Evolutionary conservation across 2,113 vertebrate genomes (phyloP).

Genomic region (Petroica traversi): DNA sequence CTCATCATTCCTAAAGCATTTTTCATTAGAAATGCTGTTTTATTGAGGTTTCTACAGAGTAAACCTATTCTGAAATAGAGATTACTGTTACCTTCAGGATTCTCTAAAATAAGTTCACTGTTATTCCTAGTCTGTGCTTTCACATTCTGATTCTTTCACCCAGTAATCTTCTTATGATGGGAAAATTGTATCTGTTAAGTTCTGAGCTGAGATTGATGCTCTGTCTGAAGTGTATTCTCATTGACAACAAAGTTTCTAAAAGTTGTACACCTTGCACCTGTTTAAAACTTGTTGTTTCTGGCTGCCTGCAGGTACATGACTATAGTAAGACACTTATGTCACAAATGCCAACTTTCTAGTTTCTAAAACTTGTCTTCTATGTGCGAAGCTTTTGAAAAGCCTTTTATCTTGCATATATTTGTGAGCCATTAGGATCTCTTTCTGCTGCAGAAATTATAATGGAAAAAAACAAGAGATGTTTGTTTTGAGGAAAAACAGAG

Average conservation of each 20-base stretch:
- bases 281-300: not conserved
- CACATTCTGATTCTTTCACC: not conserved
- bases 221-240: not conserved
- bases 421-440: not conserved
- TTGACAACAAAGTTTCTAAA: not conserved
- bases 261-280: not conserved
- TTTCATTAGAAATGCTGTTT: not conserved
- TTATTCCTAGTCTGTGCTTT: not conserved
- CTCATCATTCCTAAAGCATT: not conserved
- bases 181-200: not conserved
- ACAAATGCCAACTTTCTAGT: not conserved
- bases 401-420: constrained; percentile 32
- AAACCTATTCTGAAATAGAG: not conserved
- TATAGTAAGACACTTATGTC: not conserved
- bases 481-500: not conserved
- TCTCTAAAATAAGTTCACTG: not conserved
- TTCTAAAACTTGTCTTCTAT: not conserved
- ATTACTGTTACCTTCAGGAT: not conserved
- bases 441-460: not conserved
- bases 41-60: not conserved
- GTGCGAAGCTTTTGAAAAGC: not conserved
- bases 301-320: not conserved
- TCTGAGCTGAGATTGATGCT: not conserved
- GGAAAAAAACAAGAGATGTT: not conserved
- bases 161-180: not conserved